Conservation (phyloP, 1,140 invertebrate genomes). For the Sarcophaga bullata region DNA sequence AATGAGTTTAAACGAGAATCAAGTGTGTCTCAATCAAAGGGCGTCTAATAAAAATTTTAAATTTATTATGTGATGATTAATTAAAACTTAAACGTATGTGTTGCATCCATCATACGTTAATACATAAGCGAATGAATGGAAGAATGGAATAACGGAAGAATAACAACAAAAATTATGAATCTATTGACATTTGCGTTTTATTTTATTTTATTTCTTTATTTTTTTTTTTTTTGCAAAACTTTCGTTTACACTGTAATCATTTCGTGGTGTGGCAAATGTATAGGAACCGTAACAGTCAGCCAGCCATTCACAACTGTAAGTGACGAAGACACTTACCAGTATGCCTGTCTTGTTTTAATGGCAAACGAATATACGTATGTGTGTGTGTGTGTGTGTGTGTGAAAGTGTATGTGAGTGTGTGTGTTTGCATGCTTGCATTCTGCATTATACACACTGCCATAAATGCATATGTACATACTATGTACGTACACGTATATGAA, state of each 20-base stretch:
- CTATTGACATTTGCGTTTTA: constrained; percentile 5
- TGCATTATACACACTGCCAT: too few species aligned
- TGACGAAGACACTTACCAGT: too few species aligned
- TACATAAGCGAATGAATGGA: too few species aligned
- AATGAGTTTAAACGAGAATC: too few species aligned
- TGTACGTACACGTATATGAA: not conserved
- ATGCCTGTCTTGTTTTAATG: not conserved
- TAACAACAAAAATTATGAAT: constrained; percentile 6
- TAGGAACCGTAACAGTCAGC: too few species aligned
- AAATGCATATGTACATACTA: not conserved
- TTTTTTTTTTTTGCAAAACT: not conserved
- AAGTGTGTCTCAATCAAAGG: too few species aligned
- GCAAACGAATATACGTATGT: not conserved
- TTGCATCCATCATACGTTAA: not conserved
- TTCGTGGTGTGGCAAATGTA: not conserved
- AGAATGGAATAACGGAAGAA: not conserved
- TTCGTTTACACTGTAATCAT: not conserved
- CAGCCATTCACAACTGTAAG: too few species aligned
- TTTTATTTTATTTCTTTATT: not conserved
- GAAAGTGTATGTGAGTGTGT: too few species aligned
- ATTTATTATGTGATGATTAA: constrained; percentile 2
- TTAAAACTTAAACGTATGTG: constrained; percentile 6
- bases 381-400: too few species aligned
- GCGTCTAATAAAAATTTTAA: not conserved
- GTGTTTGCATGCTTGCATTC: too few species aligned